phyloP scores from a whole-genome alignment of 2,797 vertebrate species.

The Myiothlypis coronata region DNA sequence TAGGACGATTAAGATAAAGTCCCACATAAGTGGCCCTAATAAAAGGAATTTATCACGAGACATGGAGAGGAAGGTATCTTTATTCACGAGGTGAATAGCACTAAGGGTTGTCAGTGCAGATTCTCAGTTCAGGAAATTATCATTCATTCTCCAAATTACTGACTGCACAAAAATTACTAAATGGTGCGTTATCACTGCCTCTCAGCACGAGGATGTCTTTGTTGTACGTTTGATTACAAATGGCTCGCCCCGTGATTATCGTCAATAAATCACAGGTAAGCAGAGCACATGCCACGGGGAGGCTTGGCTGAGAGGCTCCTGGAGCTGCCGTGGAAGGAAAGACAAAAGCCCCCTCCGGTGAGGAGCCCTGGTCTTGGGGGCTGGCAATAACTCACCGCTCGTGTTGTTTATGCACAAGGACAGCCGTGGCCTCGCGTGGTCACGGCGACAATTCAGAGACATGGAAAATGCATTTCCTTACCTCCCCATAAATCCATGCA shows the following conservation, averaged over 20 bases:
- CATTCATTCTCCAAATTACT: conserved; percentile 83
- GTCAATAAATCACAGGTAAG: conserved; percentile 81
- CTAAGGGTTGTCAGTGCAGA: conserved; percentile 72
- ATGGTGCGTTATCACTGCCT: conserved; percentile 81
- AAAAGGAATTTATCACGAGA: conserved; percentile 82
- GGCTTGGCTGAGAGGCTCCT: conserved; percentile 38
- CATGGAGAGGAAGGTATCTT: conserved; percentile 75
- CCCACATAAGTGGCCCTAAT: conserved; percentile 77
- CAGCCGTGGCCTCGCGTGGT: not conserved
- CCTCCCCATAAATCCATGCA: conserved; percentile 19
- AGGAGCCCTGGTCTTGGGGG: not conserved
- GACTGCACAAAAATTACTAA: conserved; percentile 79
- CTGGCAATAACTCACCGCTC: not conserved
- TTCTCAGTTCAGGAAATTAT: conserved; percentile 79
- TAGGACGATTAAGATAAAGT: conserved; percentile 81
- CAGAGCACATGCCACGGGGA: conserved; percentile 34
- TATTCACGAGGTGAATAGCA: conserved; percentile 75
- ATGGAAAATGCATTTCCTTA: not conserved
- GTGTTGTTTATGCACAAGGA: not conserved
- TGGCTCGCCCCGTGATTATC: conserved; percentile 76
- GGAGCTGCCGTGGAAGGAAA: conserved; percentile 14
- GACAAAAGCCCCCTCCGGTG: not conserved
- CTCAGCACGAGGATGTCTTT: conserved; percentile 78
- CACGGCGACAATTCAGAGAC: not conserved
- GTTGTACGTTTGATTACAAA: conserved; percentile 79